A percentile compares a stretch with the other conserved stretches of the same genome.
phyloP scores from a whole-genome alignment of 2,797 vertebrate species.

The Acanthis flammea region DNA sequence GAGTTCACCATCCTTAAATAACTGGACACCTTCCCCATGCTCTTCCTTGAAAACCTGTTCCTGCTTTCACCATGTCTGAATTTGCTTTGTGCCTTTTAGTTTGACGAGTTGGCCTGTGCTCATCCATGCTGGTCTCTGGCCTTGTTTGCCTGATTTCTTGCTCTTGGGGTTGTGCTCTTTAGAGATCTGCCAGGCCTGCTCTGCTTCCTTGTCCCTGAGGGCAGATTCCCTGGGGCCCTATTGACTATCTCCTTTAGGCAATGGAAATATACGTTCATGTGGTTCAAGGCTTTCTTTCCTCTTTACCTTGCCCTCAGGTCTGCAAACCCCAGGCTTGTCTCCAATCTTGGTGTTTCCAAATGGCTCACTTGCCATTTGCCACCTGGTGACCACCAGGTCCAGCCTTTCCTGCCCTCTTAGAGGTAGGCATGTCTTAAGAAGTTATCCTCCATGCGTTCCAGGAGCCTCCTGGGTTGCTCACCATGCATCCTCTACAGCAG shows the following conservation, averaged over 20 bases:
- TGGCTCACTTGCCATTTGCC: background rate
- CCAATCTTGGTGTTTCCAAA: background rate
- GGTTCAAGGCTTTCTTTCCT: background rate
- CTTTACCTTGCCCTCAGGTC: rapidly evolving
- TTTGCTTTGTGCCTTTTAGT: background rate
- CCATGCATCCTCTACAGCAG: background rate
- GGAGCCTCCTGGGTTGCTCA: background rate
- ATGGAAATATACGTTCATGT: background rate
- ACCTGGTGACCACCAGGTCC: background rate
- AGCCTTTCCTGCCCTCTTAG: background rate
- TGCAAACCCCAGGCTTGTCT: background rate
- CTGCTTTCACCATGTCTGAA: background rate
- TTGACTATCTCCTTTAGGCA: rapidly evolving
- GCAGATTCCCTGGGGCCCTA: background rate
- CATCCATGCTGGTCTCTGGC: background rate
- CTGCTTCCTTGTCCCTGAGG: background rate
- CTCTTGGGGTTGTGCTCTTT: background rate
- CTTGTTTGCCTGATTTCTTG: background rate
- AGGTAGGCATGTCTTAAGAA: background rate
- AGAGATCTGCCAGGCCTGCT: background rate
- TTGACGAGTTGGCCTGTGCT: rapidly evolving
- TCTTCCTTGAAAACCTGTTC: background rate
- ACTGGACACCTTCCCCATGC: background rate
- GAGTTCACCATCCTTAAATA: background rate
- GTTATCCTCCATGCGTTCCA: background rate